Evolutionary conservation across 2,797 vertebrate species (phyloP).

Genomic region (Eidolon dupreanum): DNA sequence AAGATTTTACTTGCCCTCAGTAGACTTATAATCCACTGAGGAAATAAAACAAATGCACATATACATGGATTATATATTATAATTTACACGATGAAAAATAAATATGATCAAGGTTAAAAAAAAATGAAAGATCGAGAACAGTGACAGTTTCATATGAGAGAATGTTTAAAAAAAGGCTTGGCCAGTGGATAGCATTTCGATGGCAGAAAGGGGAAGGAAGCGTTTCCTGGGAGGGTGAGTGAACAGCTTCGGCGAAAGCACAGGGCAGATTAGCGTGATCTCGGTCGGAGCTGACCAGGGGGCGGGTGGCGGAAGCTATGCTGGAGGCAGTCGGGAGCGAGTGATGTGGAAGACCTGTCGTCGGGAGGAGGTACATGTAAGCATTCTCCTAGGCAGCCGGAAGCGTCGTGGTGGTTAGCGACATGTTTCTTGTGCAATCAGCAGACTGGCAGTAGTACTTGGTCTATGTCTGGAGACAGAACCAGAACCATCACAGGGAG

Average conservation of each 20-base stretch:
- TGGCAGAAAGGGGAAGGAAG: neutral
- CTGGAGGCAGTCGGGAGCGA: too few relatives aligned
- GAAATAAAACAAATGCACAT: neutral
- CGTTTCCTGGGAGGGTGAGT: neutral
- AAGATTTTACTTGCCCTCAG: neutral
- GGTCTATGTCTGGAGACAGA: neutral
- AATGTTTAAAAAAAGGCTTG: neutral
- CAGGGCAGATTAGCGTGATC: neutral
- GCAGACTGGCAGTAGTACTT: neutral
- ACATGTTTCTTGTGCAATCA: neutral
- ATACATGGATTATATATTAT: neutral
- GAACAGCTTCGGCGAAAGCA: neutral
- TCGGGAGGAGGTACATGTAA: neutral
- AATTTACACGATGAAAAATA: neutral
- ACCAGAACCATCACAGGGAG: neutral
- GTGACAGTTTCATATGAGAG: neutral
- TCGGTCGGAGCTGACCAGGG: neutral
- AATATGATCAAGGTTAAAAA: neutral
- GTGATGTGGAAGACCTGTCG: neutral
- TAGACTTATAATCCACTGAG: neutral
- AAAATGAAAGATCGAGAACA: neutral
- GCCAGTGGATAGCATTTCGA: neutral
- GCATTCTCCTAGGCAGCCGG: too few relatives aligned
- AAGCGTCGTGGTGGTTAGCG: too few relatives aligned
- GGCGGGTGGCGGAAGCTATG: neutral